Conservation (phyloP, 2,888 invertebrate genomes). For the Eupithecia inturbata region DNA sequence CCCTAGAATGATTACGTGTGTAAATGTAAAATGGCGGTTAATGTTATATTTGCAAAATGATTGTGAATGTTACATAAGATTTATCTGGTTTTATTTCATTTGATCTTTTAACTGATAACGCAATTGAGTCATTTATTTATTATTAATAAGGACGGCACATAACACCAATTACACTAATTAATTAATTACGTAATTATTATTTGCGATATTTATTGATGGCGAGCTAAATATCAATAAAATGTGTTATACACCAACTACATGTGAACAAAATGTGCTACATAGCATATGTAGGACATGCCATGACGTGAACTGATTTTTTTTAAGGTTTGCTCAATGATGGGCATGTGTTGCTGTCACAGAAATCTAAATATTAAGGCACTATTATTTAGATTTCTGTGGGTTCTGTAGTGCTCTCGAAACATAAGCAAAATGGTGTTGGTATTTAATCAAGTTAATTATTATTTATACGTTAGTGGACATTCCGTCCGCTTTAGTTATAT, state of each 20-base stretch:
- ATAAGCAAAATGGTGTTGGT: neutral
- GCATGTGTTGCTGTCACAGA: too few species aligned
- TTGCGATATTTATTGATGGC: neutral
- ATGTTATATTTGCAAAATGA: neutral
- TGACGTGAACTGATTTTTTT: neutral
- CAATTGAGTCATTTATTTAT: neutral
- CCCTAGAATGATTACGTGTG: neutral
- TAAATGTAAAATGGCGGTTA: neutral
- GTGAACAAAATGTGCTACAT: neutral
- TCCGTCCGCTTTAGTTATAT: neutral
- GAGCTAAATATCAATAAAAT: neutral
- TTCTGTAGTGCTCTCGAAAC: neutral
- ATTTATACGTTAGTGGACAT: neutral
- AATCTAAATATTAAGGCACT: too few species aligned
- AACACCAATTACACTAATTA: neutral
- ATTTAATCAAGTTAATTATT: neutral
- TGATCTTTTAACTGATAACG: neutral
- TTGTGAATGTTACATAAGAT: neutral
- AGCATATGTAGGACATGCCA: neutral
- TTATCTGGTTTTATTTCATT: neutral
- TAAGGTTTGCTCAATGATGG: neutral
- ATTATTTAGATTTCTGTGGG: too few species aligned
- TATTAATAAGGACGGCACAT: neutral
- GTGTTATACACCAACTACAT: too few species aligned
- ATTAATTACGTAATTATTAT: neutral